Base-by-base conservation (phyloP, 2,888 invertebrate species). In the Polyommatus iphigenia region DNA sequence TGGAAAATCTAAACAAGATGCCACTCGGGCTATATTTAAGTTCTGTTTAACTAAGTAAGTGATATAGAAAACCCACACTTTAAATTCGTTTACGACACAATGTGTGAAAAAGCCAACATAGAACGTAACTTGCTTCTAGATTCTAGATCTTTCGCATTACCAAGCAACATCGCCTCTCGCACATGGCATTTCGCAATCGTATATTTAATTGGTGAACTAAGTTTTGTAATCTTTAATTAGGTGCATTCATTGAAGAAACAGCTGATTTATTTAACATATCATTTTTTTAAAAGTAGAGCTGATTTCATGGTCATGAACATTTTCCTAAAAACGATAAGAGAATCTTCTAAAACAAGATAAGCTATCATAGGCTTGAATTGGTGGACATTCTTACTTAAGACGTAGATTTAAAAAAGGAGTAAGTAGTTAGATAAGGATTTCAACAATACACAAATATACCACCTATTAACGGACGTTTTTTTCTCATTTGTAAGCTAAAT, bases 101-200 rank as follows among this genome's bases (percentile, higher is more conserved):
- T 2, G 59, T 54, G 54, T 54, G 24, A 32, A 67, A 29, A 67
- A 15, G 5, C 6, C 29, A 32, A 10, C 67, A 67, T 62, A 24
- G 62, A 62, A 67, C 29, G 67, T 29, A 67, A 24, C 29, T 24
- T 62, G 24, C 29, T 67, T 67, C 67, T 67, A 67, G 67, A 67
- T 67, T 67, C 67, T 67, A 67, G 67, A 67, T 8, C 15, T 29
- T 29, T 67, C 29, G 29, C 15, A 4, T 18, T 67, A 3, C 29
- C 5, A n/a, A n/a, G n/a, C n/a, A 67, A 67, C 29, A 67, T 32
- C 5, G 18, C 29, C 29, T 67, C 29, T 29, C 67, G 13, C 18
- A 29, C 67, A 67, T 29, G 29, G 13, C 20, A 24, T 32, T 67
- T 67, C 32, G 18, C 18, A 67, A 67, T 32, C 67, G 8, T 13